These are phyloP conservation scores for Melanargia galathea DNA, from an alignment of 2,888 invertebrate species.

Conservation along the genomic window DNA sequence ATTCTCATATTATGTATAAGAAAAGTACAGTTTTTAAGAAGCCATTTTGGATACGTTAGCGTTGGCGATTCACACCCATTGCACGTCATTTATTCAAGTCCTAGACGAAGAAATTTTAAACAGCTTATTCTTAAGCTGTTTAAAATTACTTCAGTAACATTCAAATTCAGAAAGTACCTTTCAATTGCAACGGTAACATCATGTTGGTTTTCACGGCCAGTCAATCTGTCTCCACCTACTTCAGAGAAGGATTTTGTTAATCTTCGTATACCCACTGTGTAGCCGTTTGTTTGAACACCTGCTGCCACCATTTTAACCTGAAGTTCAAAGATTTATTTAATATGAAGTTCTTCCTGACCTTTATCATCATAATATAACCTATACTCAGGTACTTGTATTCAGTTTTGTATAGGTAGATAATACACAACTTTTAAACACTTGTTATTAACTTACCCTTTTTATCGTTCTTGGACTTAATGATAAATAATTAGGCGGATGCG, in stretches of 20 bases:
- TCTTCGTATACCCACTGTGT: slow-evolving; percentile 83
- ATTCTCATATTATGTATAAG: no score
- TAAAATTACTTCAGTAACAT: no score
- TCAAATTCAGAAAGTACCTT: slow-evolving; percentile 53
- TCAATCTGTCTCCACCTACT: slow-evolving; percentile 78
- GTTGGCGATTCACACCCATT: no score
- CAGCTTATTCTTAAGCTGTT: background rate
- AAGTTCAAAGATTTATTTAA: slow-evolving; percentile 38
- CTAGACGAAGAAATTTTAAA: slow-evolving; percentile 6
- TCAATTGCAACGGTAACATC: slow-evolving; percentile 64
- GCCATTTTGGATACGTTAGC: no score
- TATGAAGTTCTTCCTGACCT: background rate
- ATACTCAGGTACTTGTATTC: background rate
- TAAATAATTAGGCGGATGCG: slow-evolving; percentile 86
- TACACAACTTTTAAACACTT: background rate
- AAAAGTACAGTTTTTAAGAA: no score
- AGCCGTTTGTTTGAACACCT: slow-evolving; percentile 94
- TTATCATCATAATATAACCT: background rate
- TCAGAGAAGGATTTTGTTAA: slow-evolving; percentile 93
- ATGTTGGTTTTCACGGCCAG: slow-evolving; percentile 58
- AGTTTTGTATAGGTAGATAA: background rate
- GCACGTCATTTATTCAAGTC: no score
- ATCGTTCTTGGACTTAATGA: slow-evolving; percentile 91
- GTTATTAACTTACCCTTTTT: slow-evolving; percentile 84
- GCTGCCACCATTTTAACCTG: slow-evolving; percentile 94